Percentiles rank a stretch among this genome's conserved stretches.
These are phyloP conservation scores for Bacillus rossius DNA, from an alignment of 1,140 invertebrate species.

Conservation along the genomic window DNA sequence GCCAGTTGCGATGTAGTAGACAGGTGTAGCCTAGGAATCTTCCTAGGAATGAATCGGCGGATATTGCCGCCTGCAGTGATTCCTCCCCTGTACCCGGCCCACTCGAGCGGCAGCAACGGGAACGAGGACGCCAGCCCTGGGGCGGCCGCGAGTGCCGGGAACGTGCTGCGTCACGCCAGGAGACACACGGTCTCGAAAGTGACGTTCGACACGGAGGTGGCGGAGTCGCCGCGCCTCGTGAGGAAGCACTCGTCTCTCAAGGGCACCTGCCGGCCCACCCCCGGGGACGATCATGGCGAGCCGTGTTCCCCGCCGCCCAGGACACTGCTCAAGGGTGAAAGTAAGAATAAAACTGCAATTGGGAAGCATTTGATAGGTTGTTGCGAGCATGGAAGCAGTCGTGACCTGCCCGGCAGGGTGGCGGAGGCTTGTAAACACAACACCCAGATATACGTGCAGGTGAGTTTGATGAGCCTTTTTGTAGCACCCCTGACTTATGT, in stretches of 20 bases:
- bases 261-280: background rate
- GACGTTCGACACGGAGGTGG: background rate
- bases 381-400: background rate
- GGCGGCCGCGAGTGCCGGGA: background rate
- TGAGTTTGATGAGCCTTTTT: background rate
- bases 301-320: background rate
- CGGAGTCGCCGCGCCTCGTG: background rate
- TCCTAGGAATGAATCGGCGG: background rate
- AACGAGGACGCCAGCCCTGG: background rate
- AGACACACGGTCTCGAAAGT: background rate
- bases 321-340: background rate
- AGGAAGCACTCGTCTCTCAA: background rate
- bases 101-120: background rate
- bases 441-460: constrained; percentile 5
- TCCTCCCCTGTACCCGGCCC: background rate
- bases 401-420: background rate
- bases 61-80: background rate
- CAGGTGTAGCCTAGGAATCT: background rate
- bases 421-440: background rate
- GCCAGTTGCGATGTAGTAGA: too few relatives aligned
- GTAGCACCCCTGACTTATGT: background rate
- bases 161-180: background rate
- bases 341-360: background rate
- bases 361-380: background rate
- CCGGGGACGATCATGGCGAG: background rate